These are phyloP conservation scores for Siderastrea siderea DNA, from an alignment of 92 coral and sea anemone species.

Conservation along the genomic window DNA sequence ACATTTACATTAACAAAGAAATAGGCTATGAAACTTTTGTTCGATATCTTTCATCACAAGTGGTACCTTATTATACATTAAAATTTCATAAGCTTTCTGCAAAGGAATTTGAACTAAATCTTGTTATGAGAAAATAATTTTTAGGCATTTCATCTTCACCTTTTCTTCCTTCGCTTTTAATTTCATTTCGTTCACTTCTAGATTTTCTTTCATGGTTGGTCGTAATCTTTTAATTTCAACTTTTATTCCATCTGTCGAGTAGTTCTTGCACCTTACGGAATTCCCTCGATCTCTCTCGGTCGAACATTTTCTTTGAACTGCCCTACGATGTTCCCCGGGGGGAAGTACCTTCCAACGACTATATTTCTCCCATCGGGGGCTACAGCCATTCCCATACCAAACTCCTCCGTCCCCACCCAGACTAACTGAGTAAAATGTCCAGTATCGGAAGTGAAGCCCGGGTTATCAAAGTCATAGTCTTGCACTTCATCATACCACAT, in stretches of 20 bases:
- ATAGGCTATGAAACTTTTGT: background rate
- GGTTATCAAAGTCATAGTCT: slow-evolving; percentile 86
- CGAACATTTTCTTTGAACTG: slow-evolving; percentile 91
- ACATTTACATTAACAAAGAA: background rate
- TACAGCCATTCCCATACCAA: slow-evolving; percentile 95
- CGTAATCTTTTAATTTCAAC: too few species aligned
- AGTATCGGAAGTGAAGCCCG: slow-evolving; percentile 91
- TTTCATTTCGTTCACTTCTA: background rate
- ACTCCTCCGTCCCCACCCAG: slow-evolving; percentile 92
- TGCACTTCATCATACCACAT: slow-evolving; percentile 95
- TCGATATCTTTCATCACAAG: too few species aligned
- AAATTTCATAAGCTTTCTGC: too few species aligned
- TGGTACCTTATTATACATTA: too few species aligned
- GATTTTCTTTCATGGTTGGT: background rate
- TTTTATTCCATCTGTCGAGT: background rate
- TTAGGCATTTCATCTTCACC: background rate
- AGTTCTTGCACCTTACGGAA: slow-evolving; percentile 9
- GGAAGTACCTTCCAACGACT: slow-evolving; percentile 93
- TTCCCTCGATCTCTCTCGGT: slow-evolving; percentile 69
- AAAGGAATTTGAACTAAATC: too few species aligned
- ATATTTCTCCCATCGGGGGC: slow-evolving; percentile 92
- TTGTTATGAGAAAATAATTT: background rate
- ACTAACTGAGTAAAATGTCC: slow-evolving; percentile 93
- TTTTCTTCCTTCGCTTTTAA: background rate
- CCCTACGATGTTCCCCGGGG: slow-evolving; percentile 96